Evolutionary conservation across 2,888 invertebrate genomes (phyloP), one percentile per base, ranked within the genome.

Genomic region (Julus scandinavius): DNA sequence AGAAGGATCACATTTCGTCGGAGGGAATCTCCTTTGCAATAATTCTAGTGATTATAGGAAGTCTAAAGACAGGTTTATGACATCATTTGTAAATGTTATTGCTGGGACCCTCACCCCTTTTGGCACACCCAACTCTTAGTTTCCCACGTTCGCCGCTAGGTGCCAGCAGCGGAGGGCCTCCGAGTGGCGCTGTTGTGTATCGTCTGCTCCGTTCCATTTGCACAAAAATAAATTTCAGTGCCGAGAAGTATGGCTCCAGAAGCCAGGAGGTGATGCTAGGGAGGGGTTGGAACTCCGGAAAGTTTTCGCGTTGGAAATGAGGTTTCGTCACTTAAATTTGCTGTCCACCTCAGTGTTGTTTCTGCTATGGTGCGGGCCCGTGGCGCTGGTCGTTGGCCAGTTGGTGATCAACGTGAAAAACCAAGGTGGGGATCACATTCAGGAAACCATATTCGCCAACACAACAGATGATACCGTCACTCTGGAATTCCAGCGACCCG

Each of bases 341-440:
- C 45, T 86, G 40, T 86, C 20, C 20, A 45, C 86, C 38, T 41
- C 86, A 86, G 20, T 49, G 86, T 20, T 86, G 83, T 40, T 83
- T 40, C 29, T 83, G 29, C 45, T 86, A 86, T 86, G 86, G 9
- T 41, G 86, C 41, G 86, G 83, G 7, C 80, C 20, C 20, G 20
- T 29, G 80, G 38, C 20, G 38, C 80, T 80, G 83, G 29, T 13
- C 20, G 20, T 2, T 49, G 87, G 80, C 41, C 88, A 89, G 49
- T 80, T 89, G 40, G 86, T 89, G 13, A 89, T 89, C 38, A 89
- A 89, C 85, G 88, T 89, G 20, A 88, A 89, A 86, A 89, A 89
- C 45, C 93, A 97, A 96, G 98, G 98, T 91, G 98, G 98, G 87
- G 98, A 98, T 93, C 96, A 98, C 90, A 95, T 98, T 91, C 96